phyloP scores from a whole-genome alignment of 2,113 vertebrate species.

The Craseonycteris thonglongyai region DNA sequence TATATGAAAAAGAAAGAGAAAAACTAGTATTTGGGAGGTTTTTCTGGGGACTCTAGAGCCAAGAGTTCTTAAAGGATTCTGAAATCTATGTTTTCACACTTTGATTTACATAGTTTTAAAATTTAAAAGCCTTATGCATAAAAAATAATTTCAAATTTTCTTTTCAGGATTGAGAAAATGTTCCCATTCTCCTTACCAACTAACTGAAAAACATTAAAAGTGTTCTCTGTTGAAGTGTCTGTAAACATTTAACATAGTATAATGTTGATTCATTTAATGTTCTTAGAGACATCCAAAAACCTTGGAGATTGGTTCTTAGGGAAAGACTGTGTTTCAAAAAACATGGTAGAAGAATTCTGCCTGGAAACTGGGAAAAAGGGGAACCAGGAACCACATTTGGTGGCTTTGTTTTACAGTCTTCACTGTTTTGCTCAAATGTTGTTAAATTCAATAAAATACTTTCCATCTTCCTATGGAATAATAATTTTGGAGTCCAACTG shows the following conservation, averaged over 20 bases:
- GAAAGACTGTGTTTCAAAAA: neutral
- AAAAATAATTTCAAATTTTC: neutral
- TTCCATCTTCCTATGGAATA: neutral
- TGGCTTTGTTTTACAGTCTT: neutral
- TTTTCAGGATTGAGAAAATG: neutral
- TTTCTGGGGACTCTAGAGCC: neutral
- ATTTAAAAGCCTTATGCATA: neutral
- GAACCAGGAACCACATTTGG: neutral
- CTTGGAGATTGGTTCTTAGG: neutral
- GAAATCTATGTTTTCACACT: neutral
- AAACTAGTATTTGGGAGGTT: neutral
- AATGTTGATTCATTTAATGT: neutral
- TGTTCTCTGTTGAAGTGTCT: neutral
- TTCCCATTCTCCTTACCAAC: neutral
- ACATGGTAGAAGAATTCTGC: no score
- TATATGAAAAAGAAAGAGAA: neutral
- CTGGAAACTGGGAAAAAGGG: accelerated
- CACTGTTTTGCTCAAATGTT: neutral
- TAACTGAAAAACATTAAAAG: neutral
- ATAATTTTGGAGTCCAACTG: neutral
- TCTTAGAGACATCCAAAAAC: neutral
- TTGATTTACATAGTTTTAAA: neutral
- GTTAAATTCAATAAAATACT: neutral
- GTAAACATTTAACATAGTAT: neutral
- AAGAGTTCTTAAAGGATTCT: neutral